Evolutionary conservation across 2,797 vertebrate species (phyloP), one percentile per base, ranked within the genome.

Genomic region (Peromyscus attwateri): DNA sequence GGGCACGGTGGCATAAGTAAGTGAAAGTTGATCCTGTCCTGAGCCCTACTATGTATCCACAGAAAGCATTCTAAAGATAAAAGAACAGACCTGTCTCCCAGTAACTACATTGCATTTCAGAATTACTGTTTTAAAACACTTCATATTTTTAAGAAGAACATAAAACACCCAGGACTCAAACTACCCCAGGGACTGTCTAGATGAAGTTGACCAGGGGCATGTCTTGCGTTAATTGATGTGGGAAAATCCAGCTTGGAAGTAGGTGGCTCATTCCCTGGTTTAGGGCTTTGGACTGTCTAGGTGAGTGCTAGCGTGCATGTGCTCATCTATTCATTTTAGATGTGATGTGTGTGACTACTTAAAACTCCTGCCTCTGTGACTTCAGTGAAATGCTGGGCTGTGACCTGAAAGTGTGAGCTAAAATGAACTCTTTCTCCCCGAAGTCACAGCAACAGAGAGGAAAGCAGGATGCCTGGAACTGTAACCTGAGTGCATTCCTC

Each of bases 1-100:
- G 81, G 34, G 21, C 4, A 23, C n/a, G 55, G 21, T 14, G 19
- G 62, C 9, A 2, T 6, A 0, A 14, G 34, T 11, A 5, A 1
- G 19, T 16, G 1, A 0, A 49, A 76, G 0, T 25, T 31, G 49
- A 29, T 16, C 73, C 16, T 13, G 52, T 46, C 29, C n/a, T 12
- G 4, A 91, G 55, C 27, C 4, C 16, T 34, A 0, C 55, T 70
- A 12, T 27, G 2, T 23, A 52, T 13, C 49, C 85, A 34, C 52
- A 70, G 52, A 27, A 76, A 31, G 17, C 40, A 76, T 55, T 49
- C 11, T 43, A 43, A 76, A 40, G 25, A 14, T 83, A 37, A 14
- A 77, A 84, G 4, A 23, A n/a, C 10, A 40, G 11, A 25, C 29
- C 10, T 2, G 11, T 40, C n/a, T 92, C 62, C 43, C 6, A 34